These are phyloP conservation scores for Meles meles DNA, from an alignment of 2,113 vertebrate species.

Conservation along the genomic window DNA sequence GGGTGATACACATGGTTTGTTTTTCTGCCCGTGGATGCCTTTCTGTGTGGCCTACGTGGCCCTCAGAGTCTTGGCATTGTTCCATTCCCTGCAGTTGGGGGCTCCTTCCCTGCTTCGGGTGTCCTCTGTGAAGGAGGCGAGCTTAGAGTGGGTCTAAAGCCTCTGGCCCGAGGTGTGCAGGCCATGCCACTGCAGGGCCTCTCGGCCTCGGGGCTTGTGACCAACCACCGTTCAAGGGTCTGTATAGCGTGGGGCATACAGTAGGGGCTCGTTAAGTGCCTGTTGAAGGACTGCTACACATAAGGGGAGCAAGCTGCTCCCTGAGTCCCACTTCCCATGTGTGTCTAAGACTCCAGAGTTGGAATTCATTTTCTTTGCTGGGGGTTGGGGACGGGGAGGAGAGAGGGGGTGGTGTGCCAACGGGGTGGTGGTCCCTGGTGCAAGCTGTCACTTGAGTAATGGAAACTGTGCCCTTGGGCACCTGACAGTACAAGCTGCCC, in stretches of 20 bases:
- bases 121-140: not conserved
- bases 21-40: not conserved
- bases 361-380: fast-evolving
- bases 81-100: not conserved
- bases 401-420: not conserved
- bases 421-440: fast-evolving
- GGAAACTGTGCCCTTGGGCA: not conserved
- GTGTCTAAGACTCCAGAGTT: not conserved
- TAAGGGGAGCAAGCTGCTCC: not conserved
- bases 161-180: not conserved
- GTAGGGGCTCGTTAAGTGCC: not conserved
- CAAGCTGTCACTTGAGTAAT: not conserved
- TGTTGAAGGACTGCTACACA: fast-evolving
- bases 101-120: not conserved
- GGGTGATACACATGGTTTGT: not conserved
- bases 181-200: not conserved
- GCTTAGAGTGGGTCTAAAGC: not conserved
- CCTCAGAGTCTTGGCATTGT: not conserved
- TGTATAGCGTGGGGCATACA: not conserved
- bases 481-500: fast-evolving
- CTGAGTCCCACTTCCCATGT: not conserved
- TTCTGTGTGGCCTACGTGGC: not conserved
- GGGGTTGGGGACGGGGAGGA: fast-evolving
- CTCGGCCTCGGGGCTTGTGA: not conserved
- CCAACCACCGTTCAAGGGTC: not conserved